Conservation (phyloP, 2,113 vertebrate genomes). For the Regulus satrapa region DNA sequence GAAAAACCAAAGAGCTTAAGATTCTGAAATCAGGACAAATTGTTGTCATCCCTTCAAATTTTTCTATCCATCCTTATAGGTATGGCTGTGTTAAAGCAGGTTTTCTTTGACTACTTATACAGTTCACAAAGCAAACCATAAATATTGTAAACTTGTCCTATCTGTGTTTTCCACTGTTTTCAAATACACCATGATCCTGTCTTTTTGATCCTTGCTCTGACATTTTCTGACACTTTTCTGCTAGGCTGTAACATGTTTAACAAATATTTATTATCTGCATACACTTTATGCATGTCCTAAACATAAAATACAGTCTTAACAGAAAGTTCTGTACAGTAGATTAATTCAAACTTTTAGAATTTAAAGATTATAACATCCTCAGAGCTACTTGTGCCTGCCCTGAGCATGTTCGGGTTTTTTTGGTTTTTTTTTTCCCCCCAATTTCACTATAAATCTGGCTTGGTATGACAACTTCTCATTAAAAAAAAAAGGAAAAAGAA, state of each 20-base stretch:
- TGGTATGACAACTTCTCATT: background rate
- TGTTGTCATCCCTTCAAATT: background rate
- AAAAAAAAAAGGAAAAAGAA: background rate
- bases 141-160: background rate
- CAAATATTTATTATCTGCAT: background rate
- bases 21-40: background rate
- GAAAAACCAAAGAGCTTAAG: background rate
- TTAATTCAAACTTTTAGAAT: background rate
- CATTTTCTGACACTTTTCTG: background rate
- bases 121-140: background rate
- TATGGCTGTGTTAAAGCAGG: background rate
- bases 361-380: background rate
- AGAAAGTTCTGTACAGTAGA: background rate
- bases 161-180: background rate
- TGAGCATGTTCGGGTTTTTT: background rate
- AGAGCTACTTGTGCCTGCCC: background rate
- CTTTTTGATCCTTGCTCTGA: background rate
- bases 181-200: background rate
- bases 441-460: background rate
- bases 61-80: background rate
- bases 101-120: background rate
- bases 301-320: background rate
- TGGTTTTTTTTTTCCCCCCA: accelerated
- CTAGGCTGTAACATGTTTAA: background rate
- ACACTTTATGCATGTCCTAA: background rate